Conservation (phyloP, 2,113 vertebrate species). For the Axis porcinus region DNA sequence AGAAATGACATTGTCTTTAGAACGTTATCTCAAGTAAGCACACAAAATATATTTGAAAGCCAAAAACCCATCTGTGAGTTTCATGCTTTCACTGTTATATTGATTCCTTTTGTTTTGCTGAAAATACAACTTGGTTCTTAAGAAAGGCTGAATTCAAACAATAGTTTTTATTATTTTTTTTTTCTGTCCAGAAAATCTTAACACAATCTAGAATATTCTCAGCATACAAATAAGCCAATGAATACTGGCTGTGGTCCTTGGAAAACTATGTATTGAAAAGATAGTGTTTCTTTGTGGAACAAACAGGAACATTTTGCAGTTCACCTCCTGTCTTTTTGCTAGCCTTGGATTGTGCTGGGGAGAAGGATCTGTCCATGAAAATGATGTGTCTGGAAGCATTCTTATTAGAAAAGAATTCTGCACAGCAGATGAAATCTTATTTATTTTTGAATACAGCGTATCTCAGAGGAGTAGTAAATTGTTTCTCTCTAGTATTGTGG, state of each 20-base stretch:
- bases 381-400: background rate
- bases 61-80: background rate
- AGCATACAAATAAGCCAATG: conserved; percentile 6
- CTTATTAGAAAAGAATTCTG: conserved; percentile 17
- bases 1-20: conserved; percentile 15
- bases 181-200: conserved; percentile 5
- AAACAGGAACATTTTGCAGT: background rate
- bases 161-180: background rate
- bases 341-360: background rate
- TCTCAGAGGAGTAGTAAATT: conserved; percentile 10
- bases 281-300: background rate
- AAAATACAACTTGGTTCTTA: conserved; percentile 18
- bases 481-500: background rate
- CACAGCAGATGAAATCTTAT: background rate
- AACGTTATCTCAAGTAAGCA: background rate
- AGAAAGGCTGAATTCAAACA: conserved; percentile 10
- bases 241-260: background rate
- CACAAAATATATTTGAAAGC: conserved; percentile 30
- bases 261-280: background rate
- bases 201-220: background rate
- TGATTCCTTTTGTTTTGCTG: conserved; percentile 53
- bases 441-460: background rate
- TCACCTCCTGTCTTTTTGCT: background rate
- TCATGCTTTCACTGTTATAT: background rate
- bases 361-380: background rate